Evolutionary conservation across 2,797 vertebrate genomes (phyloP).

Genomic region (Muraenolepis orangiensis): DNA sequence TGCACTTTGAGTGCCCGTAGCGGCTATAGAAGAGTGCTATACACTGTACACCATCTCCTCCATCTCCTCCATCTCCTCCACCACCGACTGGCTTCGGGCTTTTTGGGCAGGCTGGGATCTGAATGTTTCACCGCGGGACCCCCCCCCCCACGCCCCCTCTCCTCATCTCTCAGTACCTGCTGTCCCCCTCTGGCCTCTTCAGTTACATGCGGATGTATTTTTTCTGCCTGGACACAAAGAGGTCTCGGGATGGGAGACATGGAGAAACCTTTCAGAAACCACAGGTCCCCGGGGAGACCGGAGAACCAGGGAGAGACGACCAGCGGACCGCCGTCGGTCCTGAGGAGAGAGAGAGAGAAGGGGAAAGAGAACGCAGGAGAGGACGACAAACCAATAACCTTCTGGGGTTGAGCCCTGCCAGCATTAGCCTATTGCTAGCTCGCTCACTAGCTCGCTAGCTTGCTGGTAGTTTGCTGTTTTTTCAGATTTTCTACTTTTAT

Average conservation of each 20-base stretch:
- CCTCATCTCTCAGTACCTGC: background rate
- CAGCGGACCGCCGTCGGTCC: conserved; percentile 27
- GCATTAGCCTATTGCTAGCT: conserved; percentile 24
- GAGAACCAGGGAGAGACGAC: conserved; percentile 31
- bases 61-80: background rate
- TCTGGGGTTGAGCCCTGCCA: conserved; percentile 47
- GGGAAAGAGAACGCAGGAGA: conserved; percentile 7
- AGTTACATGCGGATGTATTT: conserved; percentile 77
- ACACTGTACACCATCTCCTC: background rate
- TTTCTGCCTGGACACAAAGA: conserved; percentile 73
- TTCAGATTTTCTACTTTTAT: background rate
- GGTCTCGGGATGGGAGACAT: conserved; percentile 72
- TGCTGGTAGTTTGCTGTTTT: too few species aligned
- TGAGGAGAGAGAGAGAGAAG: conserved; percentile 13
- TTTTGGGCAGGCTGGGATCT: background rate
- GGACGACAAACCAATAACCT: conserved; percentile 48
- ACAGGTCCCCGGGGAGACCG: conserved; percentile 61
- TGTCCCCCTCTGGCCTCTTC: conserved; percentile 57
- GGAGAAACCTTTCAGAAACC: conserved; percentile 80
- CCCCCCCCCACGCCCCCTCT: background rate
- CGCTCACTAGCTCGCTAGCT: background rate
- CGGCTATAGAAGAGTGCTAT: background rate
- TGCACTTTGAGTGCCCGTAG: background rate
- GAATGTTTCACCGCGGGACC: background rate
- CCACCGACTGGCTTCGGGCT: background rate